Evolutionary conservation across 2,113 vertebrate genomes (phyloP).

Genomic region (Pipa parva): DNA sequence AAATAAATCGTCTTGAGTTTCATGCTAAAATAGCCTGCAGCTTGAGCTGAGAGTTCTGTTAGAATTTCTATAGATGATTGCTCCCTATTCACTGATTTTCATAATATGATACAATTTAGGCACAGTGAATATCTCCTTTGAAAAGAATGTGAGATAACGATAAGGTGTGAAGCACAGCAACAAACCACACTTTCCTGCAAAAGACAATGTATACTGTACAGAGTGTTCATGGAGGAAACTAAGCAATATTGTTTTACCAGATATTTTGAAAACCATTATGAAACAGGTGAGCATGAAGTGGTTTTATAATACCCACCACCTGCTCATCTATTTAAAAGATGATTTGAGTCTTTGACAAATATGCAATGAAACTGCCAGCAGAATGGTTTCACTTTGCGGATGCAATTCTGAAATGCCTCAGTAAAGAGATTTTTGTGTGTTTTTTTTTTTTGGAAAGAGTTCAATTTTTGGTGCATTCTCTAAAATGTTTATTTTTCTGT

Average conservation of each 20-base stretch:
- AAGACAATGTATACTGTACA: slow-evolving; percentile 12
- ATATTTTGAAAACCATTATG: slow-evolving; percentile 35
- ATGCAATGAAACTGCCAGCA: not conserved
- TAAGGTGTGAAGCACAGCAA: not conserved
- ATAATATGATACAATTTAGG: slow-evolving; percentile 34
- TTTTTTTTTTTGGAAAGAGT: slow-evolving; percentile 38
- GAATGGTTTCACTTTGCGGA: slow-evolving; percentile 26
- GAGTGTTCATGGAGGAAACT: slow-evolving; percentile 5
- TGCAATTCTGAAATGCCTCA: slow-evolving; percentile 29
- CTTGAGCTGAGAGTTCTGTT: slow-evolving; percentile 17
- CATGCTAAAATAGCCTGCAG: slow-evolving; percentile 18
- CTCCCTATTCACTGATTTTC: slow-evolving; percentile 35
- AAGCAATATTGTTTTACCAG: slow-evolving; percentile 8
- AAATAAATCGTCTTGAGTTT: not conserved
- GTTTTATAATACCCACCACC: slow-evolving; percentile 30
- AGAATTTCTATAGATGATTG: slow-evolving; percentile 27
- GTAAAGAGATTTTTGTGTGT: slow-evolving; percentile 25
- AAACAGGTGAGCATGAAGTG: slow-evolving; percentile 34
- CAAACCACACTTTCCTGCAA: slow-evolving; percentile 16
- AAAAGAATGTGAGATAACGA: slow-evolving; percentile 26
- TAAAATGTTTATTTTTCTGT: slow-evolving; percentile 41
- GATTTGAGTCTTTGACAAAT: slow-evolving; percentile 29
- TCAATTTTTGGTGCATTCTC: slow-evolving; percentile 34
- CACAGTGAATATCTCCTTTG: slow-evolving; percentile 21
- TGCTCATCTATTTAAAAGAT: slow-evolving; percentile 24